Percentiles rank a stretch among this genome's conserved stretches.
Conservation (phyloP, 2,113 vertebrate species). For the Pterocles gutturalis region DNA sequence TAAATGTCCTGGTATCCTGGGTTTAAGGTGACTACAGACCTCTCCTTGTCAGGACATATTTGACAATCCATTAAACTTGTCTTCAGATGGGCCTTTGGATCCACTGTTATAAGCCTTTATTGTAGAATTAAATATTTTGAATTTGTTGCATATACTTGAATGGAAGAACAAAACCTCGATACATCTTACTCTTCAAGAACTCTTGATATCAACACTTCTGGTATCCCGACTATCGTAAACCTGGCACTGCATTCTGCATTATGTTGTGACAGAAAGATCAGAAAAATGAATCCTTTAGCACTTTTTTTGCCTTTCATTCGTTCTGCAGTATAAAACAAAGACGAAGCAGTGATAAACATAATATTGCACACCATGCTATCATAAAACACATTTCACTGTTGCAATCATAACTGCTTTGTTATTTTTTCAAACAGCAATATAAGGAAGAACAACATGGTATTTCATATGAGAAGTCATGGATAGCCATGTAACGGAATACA, state of each 20-base stretch:
- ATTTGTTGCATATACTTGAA: background rate
- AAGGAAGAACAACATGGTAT: background rate
- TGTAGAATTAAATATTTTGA: background rate
- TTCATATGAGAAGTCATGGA: background rate
- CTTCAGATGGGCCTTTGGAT: background rate
- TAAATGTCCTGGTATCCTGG: background rate
- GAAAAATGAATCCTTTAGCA: background rate
- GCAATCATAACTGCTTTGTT: background rate
- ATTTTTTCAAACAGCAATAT: background rate
- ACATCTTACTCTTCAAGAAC: background rate
- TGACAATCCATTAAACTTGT: background rate
- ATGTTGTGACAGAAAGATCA: background rate
- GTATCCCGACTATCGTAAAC: background rate
- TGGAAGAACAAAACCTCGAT: background rate
- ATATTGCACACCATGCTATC: background rate
- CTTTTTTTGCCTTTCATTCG: background rate
- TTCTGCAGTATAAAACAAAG: fast-evolving
- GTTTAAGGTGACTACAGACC: background rate
- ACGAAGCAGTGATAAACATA: background rate
- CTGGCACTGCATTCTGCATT: background rate
- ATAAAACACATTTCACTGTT: background rate
- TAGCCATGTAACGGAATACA: background rate
- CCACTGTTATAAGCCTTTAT: background rate
- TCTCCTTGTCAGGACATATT: background rate
- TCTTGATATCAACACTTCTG: background rate